phyloP scores from a whole-genome alignment of 2,113 vertebrate species.

The Peromyscus polionotus region DNA sequence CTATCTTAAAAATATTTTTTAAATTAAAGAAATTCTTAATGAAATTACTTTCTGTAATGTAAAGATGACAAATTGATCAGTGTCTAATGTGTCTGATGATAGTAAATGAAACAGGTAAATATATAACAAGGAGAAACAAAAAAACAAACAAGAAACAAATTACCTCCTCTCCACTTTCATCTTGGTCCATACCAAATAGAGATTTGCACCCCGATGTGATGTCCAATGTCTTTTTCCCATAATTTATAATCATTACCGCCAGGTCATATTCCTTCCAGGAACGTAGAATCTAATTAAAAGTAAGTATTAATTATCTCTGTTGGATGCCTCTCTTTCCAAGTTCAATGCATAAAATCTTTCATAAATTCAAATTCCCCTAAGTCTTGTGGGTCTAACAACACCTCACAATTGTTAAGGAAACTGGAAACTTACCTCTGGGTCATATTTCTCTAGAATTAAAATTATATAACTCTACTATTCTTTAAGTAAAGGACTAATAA shows the following conservation, averaged over 20 bases:
- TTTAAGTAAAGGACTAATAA: slow-evolving; percentile 22
- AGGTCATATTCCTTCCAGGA: slow-evolving; percentile 89
- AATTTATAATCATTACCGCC: slow-evolving; percentile 90
- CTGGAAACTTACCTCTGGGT: background rate
- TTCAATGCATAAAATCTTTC: background rate
- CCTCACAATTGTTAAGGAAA: slow-evolving; percentile 41
- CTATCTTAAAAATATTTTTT: background rate
- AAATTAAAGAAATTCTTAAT: background rate
- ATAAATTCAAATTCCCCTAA: slow-evolving; percentile 17
- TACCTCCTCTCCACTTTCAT: slow-evolving; percentile 80
- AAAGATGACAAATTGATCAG: slow-evolving; percentile 26
- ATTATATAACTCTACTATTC: background rate
- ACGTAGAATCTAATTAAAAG: slow-evolving; percentile 89
- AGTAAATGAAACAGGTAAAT: slow-evolving; percentile 45
- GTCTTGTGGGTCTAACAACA: slow-evolving; percentile 46
- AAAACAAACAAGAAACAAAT: slow-evolving; percentile 36
- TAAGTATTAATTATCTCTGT: slow-evolving; percentile 69
- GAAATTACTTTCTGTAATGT: background rate
- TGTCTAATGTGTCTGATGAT: slow-evolving; percentile 43
- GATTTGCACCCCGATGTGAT: slow-evolving; percentile 58
- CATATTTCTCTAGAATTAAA: slow-evolving; percentile 49
- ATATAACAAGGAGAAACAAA: slow-evolving; percentile 52
- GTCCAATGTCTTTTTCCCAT: slow-evolving; percentile 90
- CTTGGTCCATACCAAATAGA: slow-evolving; percentile 66
- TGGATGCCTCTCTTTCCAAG: slow-evolving; percentile 48